Percentiles rank a stretch among this genome's conserved stretches.
Evolutionary conservation across 2,113 vertebrate genomes (phyloP).

Genomic region (Ceyx margarethae): DNA sequence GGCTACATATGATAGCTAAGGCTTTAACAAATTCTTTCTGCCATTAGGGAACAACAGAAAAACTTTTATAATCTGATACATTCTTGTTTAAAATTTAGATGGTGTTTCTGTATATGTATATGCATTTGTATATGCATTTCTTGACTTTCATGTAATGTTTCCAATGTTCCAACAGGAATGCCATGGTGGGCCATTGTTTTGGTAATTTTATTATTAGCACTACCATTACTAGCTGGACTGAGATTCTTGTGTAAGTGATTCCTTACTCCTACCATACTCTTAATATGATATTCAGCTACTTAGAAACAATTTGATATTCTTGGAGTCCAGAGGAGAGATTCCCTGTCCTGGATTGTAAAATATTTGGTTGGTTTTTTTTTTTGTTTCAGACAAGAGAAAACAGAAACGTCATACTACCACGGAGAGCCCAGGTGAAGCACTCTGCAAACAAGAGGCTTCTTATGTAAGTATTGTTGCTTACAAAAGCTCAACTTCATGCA

Average conservation of each 20-base stretch:
- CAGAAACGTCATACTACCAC: rapidly evolving
- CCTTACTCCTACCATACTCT: not conserved
- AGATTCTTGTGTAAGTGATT: slow-evolving; percentile 1
- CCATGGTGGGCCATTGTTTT: rapidly evolving
- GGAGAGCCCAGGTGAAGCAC: rapidly evolving
- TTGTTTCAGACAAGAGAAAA: not conserved
- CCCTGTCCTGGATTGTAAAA: not conserved
- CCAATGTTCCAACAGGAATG: not conserved
- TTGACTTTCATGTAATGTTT: not conserved
- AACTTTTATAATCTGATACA: not conserved
- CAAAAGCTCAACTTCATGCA: not conserved
- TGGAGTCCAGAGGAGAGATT: not conserved
- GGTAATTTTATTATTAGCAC: rapidly evolving
- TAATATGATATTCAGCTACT: not conserved
- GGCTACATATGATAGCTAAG: not conserved
- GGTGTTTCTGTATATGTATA: not conserved
- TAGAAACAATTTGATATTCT: not conserved
- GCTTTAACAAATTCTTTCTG: not conserved
- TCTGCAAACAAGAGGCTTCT: rapidly evolving
- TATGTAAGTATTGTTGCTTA: not conserved
- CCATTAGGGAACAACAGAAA: not conserved
- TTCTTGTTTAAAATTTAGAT: not conserved
- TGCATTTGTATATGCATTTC: not conserved
- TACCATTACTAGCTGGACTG: rapidly evolving
- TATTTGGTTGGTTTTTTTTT: not conserved